phyloP scores from a whole-genome alignment of 2,113 vertebrate species.

The Monarcha castaneiventris region DNA sequence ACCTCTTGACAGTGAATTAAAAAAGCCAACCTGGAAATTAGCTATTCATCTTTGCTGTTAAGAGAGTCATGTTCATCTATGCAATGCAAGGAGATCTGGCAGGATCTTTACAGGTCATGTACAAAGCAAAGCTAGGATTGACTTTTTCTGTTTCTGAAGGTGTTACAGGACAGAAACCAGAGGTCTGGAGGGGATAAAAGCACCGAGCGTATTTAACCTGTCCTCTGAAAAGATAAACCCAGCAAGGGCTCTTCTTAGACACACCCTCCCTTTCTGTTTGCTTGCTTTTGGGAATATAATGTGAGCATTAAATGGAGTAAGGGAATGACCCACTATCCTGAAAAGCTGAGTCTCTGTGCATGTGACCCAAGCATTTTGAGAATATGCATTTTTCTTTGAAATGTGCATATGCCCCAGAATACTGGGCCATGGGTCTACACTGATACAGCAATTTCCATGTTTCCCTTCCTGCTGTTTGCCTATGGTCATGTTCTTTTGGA shows the following conservation, averaged over 20 bases:
- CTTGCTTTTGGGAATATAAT: neutral
- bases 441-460: neutral
- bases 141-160: slow-evolving; percentile 6
- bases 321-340: neutral
- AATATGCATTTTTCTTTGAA: neutral
- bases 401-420: neutral
- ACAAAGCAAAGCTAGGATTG: neutral
- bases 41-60: neutral
- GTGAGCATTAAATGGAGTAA: neutral
- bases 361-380: neutral
- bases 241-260: neutral
- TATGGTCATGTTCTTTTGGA: neutral
- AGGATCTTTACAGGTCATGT: neutral
- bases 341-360: neutral
- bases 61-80: neutral
- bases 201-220: neutral
- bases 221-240: neutral
- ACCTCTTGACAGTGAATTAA: neutral
- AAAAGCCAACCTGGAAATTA: neutral
- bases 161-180: slow-evolving; percentile 9
- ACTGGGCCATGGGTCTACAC: neutral
- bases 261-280: neutral
- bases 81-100: neutral
- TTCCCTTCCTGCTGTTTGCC: neutral
- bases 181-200: slow-evolving; percentile 14